Percentiles rank a stretch among this genome's conserved stretches.
Evolutionary conservation across 2,888 invertebrate genomes (phyloP).

Genomic region (Hirtodrosophila alboralis): DNA sequence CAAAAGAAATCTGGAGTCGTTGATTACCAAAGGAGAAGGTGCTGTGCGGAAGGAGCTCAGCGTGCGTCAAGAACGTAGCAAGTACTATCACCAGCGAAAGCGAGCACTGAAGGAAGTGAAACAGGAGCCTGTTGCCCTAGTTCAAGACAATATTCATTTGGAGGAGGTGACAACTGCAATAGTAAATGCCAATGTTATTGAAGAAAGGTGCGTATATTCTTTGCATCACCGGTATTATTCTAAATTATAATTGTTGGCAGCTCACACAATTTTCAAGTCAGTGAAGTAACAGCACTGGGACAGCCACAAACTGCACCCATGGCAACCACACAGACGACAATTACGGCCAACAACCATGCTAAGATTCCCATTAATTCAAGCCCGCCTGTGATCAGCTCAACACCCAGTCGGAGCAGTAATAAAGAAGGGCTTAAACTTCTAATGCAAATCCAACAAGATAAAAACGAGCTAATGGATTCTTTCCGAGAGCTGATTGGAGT

Average conservation of each 20-base stretch:
- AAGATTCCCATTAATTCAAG: conserved; percentile 13
- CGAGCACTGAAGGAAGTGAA: conserved; percentile 29
- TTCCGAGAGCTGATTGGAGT: conserved; percentile 81
- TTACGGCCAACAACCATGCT: not conserved
- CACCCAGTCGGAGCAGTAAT: conserved; percentile 16
- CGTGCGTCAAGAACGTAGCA: conserved; percentile 80
- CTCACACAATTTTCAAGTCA: conserved; percentile 16
- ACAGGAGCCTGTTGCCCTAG: conserved; percentile 3
- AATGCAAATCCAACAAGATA: conserved; percentile 64
- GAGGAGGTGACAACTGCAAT: conserved; percentile 27
- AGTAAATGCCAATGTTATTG: conserved; percentile 24
- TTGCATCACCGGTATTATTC: not conserved
- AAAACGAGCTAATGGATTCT: conserved; percentile 81
- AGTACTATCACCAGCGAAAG: conserved; percentile 79
- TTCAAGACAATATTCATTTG: conserved; percentile 4
- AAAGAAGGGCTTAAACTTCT: conserved; percentile 46
- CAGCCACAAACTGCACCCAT: conserved; percentile 24
- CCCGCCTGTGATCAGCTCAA: not conserved
- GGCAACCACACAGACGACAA: conserved; percentile 3
- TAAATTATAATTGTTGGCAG: conserved; percentile 9
- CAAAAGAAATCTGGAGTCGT: conserved; percentile 75
- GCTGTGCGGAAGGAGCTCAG: conserved; percentile 73
- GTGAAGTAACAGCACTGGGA: conserved; percentile 8
- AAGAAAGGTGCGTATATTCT: conserved; percentile 34
- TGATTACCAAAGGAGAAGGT: conserved; percentile 77